Evolutionary conservation across 2,888 invertebrate genomes (phyloP), one percentile per base, ranked within the genome.

Genomic region (Oscheius sp.): DNA sequence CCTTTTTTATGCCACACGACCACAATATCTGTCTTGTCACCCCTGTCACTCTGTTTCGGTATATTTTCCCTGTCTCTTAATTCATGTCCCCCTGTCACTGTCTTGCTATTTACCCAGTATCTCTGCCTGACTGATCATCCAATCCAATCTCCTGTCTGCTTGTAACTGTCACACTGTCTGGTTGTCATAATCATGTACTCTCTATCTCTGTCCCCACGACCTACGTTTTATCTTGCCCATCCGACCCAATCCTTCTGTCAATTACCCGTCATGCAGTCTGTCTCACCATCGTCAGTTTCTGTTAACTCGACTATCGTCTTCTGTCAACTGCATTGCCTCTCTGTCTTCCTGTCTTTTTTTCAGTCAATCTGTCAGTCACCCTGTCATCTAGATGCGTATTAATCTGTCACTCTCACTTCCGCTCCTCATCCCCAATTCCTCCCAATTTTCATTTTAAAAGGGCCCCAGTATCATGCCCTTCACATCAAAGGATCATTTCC

Each of bases 401-500:
- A 21, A 21, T 21, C 21, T 21, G 7, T 57, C 57, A n/a, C 57
- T 53, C 53, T 53, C 53, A 3, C 5, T 53, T 11, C 1, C 53
- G 3, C 53, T 53, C 11, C 29, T 53, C 10, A 4, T 53, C 53
- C 29, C 53, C 10, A 4, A 21, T 29, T 53, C 53, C 29, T 11
- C 10, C 53, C 53, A n/a, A 7, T 29, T 53, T 53, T 10, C 53
- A 37, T 11, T 60, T 60, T 7, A n/a, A 60, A 37, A 10, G 35
- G n/a, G 7, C 9, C 35, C 29, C 10, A 53, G 21, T 21, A n/a
- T 53, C n/a, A 53, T 53, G n/a, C 53, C 53, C 53, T 21, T n/a
- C 37, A n/a, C 9, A 33, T 35, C 37, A 21, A n/a, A 47, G 63
- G 47, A n/a, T 63, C 63, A 48, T 50, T 63, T 63, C 63, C 63